Base-by-base conservation (phyloP, 2,113 vertebrate species). In the Halcyon malimbica region DNA sequence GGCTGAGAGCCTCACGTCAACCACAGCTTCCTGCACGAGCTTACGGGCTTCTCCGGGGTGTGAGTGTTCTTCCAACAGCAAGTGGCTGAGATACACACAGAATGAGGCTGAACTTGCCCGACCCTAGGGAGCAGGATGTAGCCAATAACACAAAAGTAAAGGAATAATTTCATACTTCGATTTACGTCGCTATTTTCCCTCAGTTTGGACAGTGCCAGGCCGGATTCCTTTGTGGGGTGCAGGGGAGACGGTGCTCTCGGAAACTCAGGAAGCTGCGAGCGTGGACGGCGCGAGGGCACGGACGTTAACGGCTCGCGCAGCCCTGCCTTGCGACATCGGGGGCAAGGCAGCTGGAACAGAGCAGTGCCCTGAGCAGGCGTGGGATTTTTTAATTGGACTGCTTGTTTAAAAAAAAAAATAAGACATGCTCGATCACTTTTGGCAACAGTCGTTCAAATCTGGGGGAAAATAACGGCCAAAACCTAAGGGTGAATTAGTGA, bases 291-390 rank as follows among this genome's bases (percentile, higher is more conserved):
- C 9, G 46, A 83, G 1, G 1, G 67, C 25, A 68, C 54, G 33
- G 19, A 29, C 0, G 0, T 6, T 46, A 35, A 39, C 0, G 0
- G 35, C 46, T 87, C 68, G 3, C 50, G 16, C 35, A 1, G 3
- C 57, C 39, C 76, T 31, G 71, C 26, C 57, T 23, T 44, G 37
- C 56, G 44, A 71, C 62, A 39, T 14, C 39, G 42, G 44, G n/a
- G 67, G 13, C 29, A 5, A 14, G 44, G 67, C 0, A 48, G 26
- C 31, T 41, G 11, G 6, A 18, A 37, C 3, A 13, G 1, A 42
- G 46, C 37, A 48, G 28, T 3, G 15, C 37, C 9, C 18, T 5
- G 15, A 25, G 28, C 5, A 5, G 1, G n/a, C 29, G 33, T 20
- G 13, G 25, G 6, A 25, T 24, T 21, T 48, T 50, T 8, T 2